These are phyloP conservation scores for Macaria liturata DNA, from an alignment of 2,888 invertebrate genomes.

Conservation along the genomic window DNA sequence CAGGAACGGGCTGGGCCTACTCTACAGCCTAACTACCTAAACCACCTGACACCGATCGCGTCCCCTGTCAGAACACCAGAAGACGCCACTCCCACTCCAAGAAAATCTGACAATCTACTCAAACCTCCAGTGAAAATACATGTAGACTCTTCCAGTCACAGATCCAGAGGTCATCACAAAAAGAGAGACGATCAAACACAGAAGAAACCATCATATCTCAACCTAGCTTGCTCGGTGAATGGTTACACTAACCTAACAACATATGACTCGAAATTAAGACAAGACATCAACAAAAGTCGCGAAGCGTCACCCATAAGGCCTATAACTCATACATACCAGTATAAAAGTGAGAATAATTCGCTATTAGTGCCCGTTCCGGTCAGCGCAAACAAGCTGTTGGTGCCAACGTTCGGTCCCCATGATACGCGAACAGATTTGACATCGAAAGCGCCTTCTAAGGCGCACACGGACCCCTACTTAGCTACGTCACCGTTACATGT, in stretches of 20 bases:
- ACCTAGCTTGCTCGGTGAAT: conserved; percentile 94
- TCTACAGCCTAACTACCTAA: conserved; percentile 52
- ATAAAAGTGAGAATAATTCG: conserved; percentile 71
- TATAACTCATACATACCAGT: conserved; percentile 76
- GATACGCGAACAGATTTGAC: conserved; percentile 76
- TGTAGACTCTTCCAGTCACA: conserved; percentile 64
- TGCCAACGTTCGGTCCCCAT: conserved; percentile 80
- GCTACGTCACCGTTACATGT: conserved; percentile 71
- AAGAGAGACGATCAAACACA: conserved; percentile 70
- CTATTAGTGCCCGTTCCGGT: conserved; percentile 75
- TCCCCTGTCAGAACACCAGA: conserved; percentile 63
- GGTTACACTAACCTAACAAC: conserved; percentile 94
- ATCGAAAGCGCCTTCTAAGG: conserved; percentile 77
- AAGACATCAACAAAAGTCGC: conserved; percentile 88
- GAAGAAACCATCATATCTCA: conserved; percentile 94
- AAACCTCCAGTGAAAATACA: conserved; percentile 73
- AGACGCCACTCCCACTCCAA: conserved; percentile 56
- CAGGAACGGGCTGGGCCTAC: conserved; percentile 78
- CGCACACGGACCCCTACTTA: conserved; percentile 75
- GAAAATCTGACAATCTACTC: conserved; percentile 63
- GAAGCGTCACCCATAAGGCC: conserved; percentile 88
- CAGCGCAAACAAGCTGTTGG: conserved; percentile 80
- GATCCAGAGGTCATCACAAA: conserved; percentile 67
- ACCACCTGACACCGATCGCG: conserved; percentile 52
- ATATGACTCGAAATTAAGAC: conserved; percentile 91